Conservation (phyloP, 2,888 invertebrate species). For the Gerosis bhagava region DNA sequence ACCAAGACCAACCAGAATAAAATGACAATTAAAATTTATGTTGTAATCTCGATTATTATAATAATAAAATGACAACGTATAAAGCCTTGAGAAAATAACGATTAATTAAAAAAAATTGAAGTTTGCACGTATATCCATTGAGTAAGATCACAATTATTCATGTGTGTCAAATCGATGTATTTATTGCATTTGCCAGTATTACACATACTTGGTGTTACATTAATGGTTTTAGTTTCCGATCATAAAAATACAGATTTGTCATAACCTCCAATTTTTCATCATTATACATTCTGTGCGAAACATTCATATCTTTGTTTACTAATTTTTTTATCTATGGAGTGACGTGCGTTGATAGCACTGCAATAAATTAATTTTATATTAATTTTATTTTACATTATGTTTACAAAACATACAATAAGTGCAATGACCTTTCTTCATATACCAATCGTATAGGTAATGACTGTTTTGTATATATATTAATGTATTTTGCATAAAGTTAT, state of each 20-base stretch:
- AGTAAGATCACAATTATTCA: constrained; percentile 1
- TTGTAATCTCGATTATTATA: too few species aligned
- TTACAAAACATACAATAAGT: constrained; percentile 46
- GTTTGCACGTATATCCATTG: too few species aligned
- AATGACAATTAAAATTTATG: too few species aligned
- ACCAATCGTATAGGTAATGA: constrained; percentile 51
- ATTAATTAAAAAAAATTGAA: too few species aligned
- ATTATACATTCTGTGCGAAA: constrained; percentile 26
- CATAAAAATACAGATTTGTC: constrained; percentile 15
- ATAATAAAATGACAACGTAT: too few species aligned
- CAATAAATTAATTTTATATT: constrained; percentile 62
- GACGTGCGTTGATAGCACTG: constrained; percentile 40
- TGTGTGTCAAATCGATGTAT: constrained; percentile 1
- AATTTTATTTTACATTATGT: constrained; percentile 59
- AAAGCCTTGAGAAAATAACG: too few species aligned
- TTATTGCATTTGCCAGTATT: too few species aligned
- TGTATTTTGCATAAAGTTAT: constrained; percentile 37
- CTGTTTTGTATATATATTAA: constrained; percentile 36
- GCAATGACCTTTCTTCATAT: constrained; percentile 37
- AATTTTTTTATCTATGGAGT: constrained; percentile 47
- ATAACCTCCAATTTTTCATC: constrained; percentile 7
- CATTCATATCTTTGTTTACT: constrained; percentile 55
- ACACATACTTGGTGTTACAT: too few species aligned
- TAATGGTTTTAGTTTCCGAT: constrained; percentile 1
- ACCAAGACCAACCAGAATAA: constrained; percentile 5